Evolutionary conservation across 2,113 vertebrate species (phyloP).

Genomic region (Ifrita kowaldi): DNA sequence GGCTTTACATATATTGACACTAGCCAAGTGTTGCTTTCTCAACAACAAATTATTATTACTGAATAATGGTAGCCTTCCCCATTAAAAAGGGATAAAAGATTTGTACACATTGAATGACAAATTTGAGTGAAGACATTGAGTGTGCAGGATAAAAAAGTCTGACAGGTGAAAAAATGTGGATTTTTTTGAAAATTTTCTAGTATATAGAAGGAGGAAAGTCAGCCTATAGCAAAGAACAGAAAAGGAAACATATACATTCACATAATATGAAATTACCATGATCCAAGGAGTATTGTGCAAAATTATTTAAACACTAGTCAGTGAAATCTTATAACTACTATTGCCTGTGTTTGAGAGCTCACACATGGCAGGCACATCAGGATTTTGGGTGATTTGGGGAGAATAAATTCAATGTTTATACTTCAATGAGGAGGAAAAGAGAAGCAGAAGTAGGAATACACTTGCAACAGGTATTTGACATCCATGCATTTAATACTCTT

Average conservation of each 20-base stretch:
- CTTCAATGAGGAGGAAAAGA: background rate
- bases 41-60: background rate
- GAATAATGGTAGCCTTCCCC: background rate
- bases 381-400: background rate
- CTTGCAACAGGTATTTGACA: background rate
- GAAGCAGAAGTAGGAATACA: background rate
- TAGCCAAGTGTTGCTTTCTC: background rate
- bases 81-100: background rate
- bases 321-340: background rate
- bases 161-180: background rate
- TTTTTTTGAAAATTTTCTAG: background rate
- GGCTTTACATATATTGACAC: background rate
- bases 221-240: background rate
- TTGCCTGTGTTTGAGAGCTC: background rate
- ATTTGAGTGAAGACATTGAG: background rate
- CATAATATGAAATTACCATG: background rate
- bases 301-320: background rate
- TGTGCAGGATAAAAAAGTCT: background rate
- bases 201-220: background rate
- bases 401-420: background rate
- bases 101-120: background rate
- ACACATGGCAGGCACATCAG: rapidly evolving
- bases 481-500: background rate
- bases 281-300: background rate
- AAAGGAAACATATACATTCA: background rate